Percentiles rank a stretch among this genome's conserved stretches.
These are phyloP conservation scores for Hycleus phaleratus DNA, from an alignment of 1,140 invertebrate species.

Conservation along the genomic window DNA sequence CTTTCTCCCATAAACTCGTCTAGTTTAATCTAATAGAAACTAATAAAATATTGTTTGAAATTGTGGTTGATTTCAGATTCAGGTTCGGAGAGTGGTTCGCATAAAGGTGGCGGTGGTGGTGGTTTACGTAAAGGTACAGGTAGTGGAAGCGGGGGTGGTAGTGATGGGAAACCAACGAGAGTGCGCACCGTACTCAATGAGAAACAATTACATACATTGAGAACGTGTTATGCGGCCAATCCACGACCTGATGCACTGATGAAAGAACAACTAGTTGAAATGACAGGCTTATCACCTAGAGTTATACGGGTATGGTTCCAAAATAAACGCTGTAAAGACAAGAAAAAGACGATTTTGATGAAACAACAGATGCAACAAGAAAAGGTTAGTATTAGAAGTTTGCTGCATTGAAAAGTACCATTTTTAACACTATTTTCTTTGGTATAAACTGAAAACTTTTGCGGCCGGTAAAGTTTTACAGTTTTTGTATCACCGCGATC, in stretches of 20 bases:
- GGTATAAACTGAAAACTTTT: no score
- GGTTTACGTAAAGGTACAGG: slow-evolving; percentile 37
- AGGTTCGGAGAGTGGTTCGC: slow-evolving; percentile 74
- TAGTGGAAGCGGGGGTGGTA: slow-evolving; percentile 53
- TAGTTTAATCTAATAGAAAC: neutral
- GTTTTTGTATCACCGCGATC: no score
- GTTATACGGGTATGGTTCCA: slow-evolving; percentile 99
- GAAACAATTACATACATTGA: slow-evolving; percentile 93
- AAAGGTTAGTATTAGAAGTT: slow-evolving; percentile 62
- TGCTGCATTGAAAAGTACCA: neutral
- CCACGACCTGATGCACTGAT: slow-evolving; percentile 96
- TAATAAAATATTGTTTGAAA: neutral
- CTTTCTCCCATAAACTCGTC: neutral
- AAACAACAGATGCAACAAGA: slow-evolving; percentile 98
- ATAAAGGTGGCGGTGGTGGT: slow-evolving; percentile 61
- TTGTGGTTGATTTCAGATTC: slow-evolving; percentile 56
- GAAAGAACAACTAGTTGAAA: slow-evolving; percentile 99
- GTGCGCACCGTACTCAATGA: slow-evolving; percentile 97
- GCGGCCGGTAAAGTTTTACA: no score
- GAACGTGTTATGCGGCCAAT: slow-evolving; percentile 94
- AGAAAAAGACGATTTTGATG: slow-evolving; percentile 94
- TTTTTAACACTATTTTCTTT: no score
- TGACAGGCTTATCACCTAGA: slow-evolving; percentile 91
- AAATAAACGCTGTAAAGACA: slow-evolving; percentile 99
- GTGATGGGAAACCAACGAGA: slow-evolving; percentile 91